Percentiles rank a stretch among this genome's conserved stretches.
Evolutionary conservation across 1,140 invertebrate genomes (phyloP).

Genomic region (Gerris buenoi): DNA sequence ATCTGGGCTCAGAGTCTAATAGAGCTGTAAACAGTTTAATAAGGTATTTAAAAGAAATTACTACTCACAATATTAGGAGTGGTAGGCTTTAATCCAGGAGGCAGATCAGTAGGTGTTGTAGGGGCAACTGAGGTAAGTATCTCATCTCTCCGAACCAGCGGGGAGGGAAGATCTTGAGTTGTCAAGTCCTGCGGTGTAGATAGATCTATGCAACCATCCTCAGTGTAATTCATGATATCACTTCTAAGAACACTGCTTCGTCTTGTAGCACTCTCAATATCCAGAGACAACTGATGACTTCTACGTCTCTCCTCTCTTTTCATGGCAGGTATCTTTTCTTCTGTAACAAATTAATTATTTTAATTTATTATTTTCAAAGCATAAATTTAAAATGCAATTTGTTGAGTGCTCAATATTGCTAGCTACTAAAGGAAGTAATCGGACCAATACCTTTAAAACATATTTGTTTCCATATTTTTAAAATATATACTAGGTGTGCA

Average conservation of each 20-base stretch:
- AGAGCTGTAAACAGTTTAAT: no score
- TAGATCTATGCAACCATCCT: not conserved
- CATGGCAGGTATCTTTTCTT: no score
- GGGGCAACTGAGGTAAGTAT: conserved; percentile 12
- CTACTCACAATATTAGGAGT: not conserved
- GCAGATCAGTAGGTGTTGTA: conserved; percentile 13
- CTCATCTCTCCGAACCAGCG: conserved; percentile 12
- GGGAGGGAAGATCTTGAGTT: conserved; percentile 13
- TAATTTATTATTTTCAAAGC: no score
- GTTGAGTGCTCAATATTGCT: no score
- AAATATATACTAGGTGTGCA: no score
- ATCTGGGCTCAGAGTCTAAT: no score
- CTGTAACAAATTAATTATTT: no score
- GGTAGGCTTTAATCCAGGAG: not conserved
- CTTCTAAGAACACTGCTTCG: not conserved
- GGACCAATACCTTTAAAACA: no score
- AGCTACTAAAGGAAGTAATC: no score
- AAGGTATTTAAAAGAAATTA: no score
- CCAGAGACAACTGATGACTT: not conserved
- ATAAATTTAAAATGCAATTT: no score
- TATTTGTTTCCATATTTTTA: no score
- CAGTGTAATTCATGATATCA: not conserved
- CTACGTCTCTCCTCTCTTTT: not conserved
- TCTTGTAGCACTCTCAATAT: not conserved
- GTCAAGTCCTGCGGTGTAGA: conserved; percentile 8